These are phyloP conservation scores for Teleogryllus oceanicus DNA, from an alignment of 2,888 invertebrate genomes.

Conservation along the genomic window DNA sequence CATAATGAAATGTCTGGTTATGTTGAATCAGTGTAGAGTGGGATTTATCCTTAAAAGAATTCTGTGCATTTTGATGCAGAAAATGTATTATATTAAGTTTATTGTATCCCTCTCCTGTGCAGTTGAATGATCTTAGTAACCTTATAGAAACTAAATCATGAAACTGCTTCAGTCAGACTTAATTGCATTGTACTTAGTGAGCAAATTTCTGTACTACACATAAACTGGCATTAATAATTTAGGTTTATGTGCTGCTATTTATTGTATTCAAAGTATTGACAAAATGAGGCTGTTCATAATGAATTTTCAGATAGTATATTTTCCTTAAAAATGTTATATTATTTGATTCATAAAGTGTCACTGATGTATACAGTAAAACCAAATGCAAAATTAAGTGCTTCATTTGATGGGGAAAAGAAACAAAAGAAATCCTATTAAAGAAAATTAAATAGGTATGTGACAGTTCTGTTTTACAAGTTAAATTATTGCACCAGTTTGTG, in stretches of 20 bases:
- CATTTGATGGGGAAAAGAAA: not conserved
- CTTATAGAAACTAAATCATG: not conserved
- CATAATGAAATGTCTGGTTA: not conserved
- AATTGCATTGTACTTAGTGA: constrained; percentile 18
- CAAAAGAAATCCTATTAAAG: too few relatives aligned
- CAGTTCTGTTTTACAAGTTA: too few relatives aligned
- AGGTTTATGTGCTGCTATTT: not conserved
- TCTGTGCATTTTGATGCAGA: not conserved
- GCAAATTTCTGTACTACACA: not conserved
- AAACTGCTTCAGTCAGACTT: not conserved
- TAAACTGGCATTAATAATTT: not conserved
- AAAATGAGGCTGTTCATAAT: not conserved
- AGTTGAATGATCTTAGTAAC: not conserved
- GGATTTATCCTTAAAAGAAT: not conserved
- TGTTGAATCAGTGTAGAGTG: not conserved
- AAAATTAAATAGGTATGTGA: too few relatives aligned
- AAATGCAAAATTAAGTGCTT: not conserved
- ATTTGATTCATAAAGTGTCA: not conserved
- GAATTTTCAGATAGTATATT: not conserved
- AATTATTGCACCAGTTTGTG: too few relatives aligned
- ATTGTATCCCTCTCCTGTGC: not conserved
- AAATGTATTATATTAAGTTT: not conserved
- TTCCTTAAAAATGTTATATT: not conserved
- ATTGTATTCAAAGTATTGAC: constrained; percentile 6
- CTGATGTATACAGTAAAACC: constrained; percentile 3